Base-by-base conservation (phyloP, 2,113 vertebrate species). In the Chloropsis cyanopogon region DNA sequence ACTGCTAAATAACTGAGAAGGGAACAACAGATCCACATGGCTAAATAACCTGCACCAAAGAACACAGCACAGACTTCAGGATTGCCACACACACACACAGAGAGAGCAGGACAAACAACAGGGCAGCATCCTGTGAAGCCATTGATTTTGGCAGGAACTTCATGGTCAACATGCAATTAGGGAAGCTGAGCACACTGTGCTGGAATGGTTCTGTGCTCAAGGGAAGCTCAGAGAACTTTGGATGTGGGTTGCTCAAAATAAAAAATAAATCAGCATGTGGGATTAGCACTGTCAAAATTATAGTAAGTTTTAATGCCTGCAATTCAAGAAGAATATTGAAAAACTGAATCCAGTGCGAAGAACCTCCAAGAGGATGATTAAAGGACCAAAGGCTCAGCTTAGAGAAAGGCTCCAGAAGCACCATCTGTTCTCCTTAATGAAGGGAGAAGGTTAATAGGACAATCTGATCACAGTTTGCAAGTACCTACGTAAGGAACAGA, bases 381-480 rank as follows among this genome's bases (percentile, higher is more conserved):
- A 90, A 86, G 72, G 72, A 88, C 72, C 86, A 75, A 96, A 86
- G 86, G 18, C 76, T 83, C 71, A 90, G 76, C 68, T 90, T 90
- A 75, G 64, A 93, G 47, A 95, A 86, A 81, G 88, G 64, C 91
- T 94, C 72, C 64, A 94, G 64, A 86, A 83, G 60, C 44, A 93
- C 92, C 95, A 97, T 97, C 96, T 96, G 92, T 86, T 97, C 94
- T 90, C 47, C 47, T 77, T 78, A 92, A 75, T 4, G 4, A 93
- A 93, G 42, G 47, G 79, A 93, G 90, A 95, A 96, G 94, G 95
- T 96, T 94, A 96, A 94, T 70, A 97, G 92, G 92, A 97, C 52
- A 4, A 84, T 88, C 29, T 93, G 94, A 97, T 88, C 96, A 93
- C 79, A 90, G 79, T 56, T 92, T 81, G 80, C 77, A 92, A 96